phyloP scores from a whole-genome alignment of 2,797 vertebrate species.

The Mus minutoides region DNA sequence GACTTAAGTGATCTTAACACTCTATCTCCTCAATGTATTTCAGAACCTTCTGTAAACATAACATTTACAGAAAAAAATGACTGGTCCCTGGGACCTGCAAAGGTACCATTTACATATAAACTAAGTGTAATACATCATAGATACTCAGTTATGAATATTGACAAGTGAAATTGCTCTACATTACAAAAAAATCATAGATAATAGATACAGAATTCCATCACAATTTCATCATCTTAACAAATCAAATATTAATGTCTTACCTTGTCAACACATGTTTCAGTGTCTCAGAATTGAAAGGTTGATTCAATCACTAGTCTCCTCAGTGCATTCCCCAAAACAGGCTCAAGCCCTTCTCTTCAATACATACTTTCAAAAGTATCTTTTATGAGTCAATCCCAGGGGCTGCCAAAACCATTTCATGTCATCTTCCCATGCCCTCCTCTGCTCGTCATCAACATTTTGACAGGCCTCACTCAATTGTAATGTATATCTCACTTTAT shows the following conservation, averaged over 20 bases:
- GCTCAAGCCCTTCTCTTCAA: neutral
- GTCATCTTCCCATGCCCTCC: neutral
- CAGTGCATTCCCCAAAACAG: neutral
- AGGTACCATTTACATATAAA: neutral
- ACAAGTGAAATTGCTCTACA: neutral
- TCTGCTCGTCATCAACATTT: neutral
- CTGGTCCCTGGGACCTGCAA: neutral
- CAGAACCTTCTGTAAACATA: neutral
- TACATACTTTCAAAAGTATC: neutral
- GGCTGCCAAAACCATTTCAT: neutral
- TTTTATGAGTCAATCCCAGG: neutral
- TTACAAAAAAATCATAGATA: neutral
- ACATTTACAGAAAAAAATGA: slow-evolving; percentile 35
- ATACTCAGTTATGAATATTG: slow-evolving; percentile 6
- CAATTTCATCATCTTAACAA: neutral
- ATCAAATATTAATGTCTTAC: slow-evolving; percentile 20
- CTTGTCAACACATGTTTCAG: neutral
- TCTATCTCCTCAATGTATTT: neutral
- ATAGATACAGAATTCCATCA: neutral
- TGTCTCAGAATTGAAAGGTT: neutral
- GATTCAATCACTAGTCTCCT: neutral
- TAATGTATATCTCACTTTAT: neutral
- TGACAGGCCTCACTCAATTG: neutral
- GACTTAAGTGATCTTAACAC: neutral
- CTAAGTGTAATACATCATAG: neutral